Evolutionary conservation across 2,888 invertebrate species (phyloP).

Genomic region (Watsonalla binaria): DNA sequence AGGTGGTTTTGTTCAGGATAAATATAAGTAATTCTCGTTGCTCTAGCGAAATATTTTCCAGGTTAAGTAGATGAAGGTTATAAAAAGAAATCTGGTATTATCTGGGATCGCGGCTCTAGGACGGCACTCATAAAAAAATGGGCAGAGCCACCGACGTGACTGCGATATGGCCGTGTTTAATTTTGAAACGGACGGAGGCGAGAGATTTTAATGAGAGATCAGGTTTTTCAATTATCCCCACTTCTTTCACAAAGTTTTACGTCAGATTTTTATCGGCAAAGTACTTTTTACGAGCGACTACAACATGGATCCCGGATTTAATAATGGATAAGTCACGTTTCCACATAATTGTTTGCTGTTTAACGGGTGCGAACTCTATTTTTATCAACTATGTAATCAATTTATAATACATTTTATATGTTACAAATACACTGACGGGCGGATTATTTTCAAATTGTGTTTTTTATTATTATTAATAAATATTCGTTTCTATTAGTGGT

Average conservation of each 20-base stretch:
- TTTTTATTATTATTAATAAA: too few species aligned
- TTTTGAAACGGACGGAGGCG: slow-evolving; percentile 63
- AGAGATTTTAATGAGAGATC: slow-evolving; percentile 77
- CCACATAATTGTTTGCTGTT: slow-evolving; percentile 3
- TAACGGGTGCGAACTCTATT: background rate
- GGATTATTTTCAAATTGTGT: too few species aligned
- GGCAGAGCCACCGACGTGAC: slow-evolving; percentile 56
- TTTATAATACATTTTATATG: too few species aligned
- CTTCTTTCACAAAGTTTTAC: slow-evolving; percentile 58
- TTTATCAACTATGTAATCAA: background rate
- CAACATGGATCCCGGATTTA: slow-evolving; percentile 18
- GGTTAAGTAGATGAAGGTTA: slow-evolving; percentile 4
- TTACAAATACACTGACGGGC: too few species aligned
- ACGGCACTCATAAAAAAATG: slow-evolving; percentile 51
- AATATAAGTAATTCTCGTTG: background rate
- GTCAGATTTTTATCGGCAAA: slow-evolving; percentile 49
- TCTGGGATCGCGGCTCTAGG: slow-evolving; percentile 22
- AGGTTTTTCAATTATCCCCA: slow-evolving; percentile 73
- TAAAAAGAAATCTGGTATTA: slow-evolving; percentile 18
- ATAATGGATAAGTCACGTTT: slow-evolving; percentile 22
- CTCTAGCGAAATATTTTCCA: background rate
- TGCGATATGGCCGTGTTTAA: slow-evolving; percentile 68
- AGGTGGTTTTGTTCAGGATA: too few species aligned
- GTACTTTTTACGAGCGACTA: slow-evolving; percentile 36
- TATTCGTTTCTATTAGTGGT: too few species aligned